Evolutionary conservation across 2,113 vertebrate species (phyloP).

Genomic region (Grantiella picta): DNA sequence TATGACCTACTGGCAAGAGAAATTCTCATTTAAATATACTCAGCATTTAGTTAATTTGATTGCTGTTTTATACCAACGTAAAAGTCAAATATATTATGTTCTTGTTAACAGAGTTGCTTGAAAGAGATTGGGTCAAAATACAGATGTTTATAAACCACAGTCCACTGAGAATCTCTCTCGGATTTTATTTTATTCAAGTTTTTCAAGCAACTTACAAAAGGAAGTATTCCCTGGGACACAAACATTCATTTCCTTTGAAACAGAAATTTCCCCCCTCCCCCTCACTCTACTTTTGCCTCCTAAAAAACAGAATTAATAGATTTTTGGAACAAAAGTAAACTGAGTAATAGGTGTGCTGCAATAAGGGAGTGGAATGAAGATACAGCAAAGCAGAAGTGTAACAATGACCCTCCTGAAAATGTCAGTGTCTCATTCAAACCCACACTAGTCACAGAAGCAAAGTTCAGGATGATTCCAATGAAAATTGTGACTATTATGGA

Average conservation of each 20-base stretch:
- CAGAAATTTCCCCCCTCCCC: neutral
- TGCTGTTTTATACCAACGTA: neutral
- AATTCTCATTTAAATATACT: neutral
- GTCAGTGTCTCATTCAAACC: neutral
- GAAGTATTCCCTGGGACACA: neutral
- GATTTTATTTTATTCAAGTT: slow-evolving; percentile 18
- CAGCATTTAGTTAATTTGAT: neutral
- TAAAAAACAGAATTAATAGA: neutral
- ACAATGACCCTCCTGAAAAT: neutral
- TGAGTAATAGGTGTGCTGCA: neutral
- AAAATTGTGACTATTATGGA: neutral
- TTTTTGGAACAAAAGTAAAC: neutral
- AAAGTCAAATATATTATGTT: neutral
- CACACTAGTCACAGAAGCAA: neutral
- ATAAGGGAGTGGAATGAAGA: neutral
- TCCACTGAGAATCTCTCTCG: neutral
- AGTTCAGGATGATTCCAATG: neutral
- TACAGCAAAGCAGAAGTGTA: neutral
- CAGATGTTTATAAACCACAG: neutral
- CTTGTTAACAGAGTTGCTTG: neutral
- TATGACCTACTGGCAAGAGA: neutral
- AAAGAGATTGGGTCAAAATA: slow-evolving; percentile 6
- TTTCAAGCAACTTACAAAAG: neutral
- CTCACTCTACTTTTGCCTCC: neutral
- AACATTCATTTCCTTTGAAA: slow-evolving; percentile 21